Base-by-base conservation (phyloP, 1,140 invertebrate species). In the Choristoneura fumiferana region DNA sequence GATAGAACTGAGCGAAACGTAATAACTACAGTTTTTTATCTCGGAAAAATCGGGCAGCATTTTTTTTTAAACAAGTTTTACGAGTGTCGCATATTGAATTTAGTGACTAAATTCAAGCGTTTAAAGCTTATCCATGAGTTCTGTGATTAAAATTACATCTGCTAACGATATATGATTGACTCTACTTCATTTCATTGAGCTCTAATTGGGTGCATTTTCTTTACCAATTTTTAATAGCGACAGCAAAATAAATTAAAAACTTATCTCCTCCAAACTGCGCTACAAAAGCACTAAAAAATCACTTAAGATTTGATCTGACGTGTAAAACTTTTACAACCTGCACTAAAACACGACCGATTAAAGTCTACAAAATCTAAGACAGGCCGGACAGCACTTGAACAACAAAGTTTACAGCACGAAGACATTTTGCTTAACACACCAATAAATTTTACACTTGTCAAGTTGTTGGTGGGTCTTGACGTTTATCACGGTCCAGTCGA, bases 401-500 rank as follows among this genome's bases (percentile, higher is more conserved):
- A 49, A 49, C 43, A 49, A 49, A 49, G 43, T 49, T 18, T 45
- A 45, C n/a, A 49, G 43, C 18, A 13, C n/a, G 43, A 29, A 29
- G 22, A 29, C 22, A 29, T 29, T 49, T 49, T 49, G 22, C 43
- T 49, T 49, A 22, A 49, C 43, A 68, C 60, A 56, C 49, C 56
- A 60, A 73, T 76, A 76, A 76, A 76, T 76, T 73, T 17, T 54
- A 43, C 63, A 66, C 65, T 57, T 73, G 73, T 78, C 70, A 71
- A 66, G 69, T 62, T 55, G 63, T 54, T 49, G n/a, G n/a, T n/a
- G 55, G 55, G 54, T 63, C 64, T 67, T 57, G 60, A 67, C 52
- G 68, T 76, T 78, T 78, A 73, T 78, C 73, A 60, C 68, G 61
- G 68, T 67, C 64, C 71, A 69, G 72, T 67, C 66, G 67, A 74